Percentiles rank a stretch among this genome's conserved stretches.
Conservation (phyloP, 2,888 invertebrate genomes). For the Thymelicus acteon region DNA sequence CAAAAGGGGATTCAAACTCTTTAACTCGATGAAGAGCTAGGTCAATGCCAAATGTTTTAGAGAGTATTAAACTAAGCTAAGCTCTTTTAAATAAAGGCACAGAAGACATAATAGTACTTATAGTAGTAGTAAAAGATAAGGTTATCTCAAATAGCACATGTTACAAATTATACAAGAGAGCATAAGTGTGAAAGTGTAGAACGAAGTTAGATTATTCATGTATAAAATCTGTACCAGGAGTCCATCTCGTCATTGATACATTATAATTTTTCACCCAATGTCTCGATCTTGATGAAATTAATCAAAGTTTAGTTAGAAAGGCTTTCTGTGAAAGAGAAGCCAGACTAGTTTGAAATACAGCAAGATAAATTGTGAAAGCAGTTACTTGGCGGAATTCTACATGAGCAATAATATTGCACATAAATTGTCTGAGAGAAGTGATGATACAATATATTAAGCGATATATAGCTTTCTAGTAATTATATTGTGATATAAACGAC, state of each 20-base stretch:
- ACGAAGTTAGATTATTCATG: neutral
- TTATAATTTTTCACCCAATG: neutral
- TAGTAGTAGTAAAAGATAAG: no score
- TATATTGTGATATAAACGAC: conserved; percentile 10
- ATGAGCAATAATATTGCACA: conserved; percentile 35
- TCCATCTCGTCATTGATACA: conserved; percentile 8
- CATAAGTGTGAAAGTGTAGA: conserved; percentile 23
- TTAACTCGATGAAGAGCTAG: no score
- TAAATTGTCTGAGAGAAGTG: conserved; percentile 28
- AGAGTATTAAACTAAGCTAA: no score
- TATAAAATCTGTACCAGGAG: neutral
- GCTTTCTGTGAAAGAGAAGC: conserved; percentile 5
- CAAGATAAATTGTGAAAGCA: conserved; percentile 35
- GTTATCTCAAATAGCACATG: conserved; percentile 19
- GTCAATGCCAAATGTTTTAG: no score
- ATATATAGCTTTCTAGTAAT: conserved; percentile 28
- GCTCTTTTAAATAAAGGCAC: conserved; percentile 11
- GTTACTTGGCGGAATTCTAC: conserved; percentile 34
- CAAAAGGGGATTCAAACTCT: no score
- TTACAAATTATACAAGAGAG: conserved; percentile 27
- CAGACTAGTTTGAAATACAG: conserved; percentile 32
- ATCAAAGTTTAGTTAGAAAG: conserved; percentile 25
- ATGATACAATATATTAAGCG: conserved; percentile 34
- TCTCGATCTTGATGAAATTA: conserved; percentile 21
- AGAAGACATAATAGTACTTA: no score